phyloP scores from a whole-genome alignment of 2,888 invertebrate species.

The Drosophila formosana region DNA sequence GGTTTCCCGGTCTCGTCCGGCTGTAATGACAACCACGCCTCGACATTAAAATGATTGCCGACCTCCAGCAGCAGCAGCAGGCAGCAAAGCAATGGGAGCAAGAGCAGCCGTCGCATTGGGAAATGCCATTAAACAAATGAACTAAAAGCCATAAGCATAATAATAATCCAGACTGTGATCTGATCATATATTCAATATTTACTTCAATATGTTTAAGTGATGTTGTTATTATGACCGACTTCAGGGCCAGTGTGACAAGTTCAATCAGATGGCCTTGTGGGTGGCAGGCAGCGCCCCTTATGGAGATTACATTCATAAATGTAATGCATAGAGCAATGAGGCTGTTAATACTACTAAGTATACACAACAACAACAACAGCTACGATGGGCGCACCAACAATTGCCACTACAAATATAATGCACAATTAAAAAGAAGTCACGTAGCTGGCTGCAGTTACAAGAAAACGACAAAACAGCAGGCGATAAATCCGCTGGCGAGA shows the following conservation, averaged over 20 bases:
- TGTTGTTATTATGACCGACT: slow-evolving; percentile 49
- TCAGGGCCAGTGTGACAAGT: slow-evolving; percentile 69
- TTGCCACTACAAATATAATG: slow-evolving; percentile 17
- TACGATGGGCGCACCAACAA: not conserved
- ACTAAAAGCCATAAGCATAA: slow-evolving; percentile 73
- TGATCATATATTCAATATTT: slow-evolving; percentile 35
- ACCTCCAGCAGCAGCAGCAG: slow-evolving; percentile 7
- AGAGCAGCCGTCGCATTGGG: slow-evolving; percentile 14
- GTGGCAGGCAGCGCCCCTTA: slow-evolving; percentile 50
- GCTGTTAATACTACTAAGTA: slow-evolving; percentile 18
- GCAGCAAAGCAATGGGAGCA: not conserved
- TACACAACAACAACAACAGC: slow-evolving; percentile 2
- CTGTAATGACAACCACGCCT: slow-evolving; percentile 40
- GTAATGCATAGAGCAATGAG: not conserved
- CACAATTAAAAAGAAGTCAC: slow-evolving; percentile 67
- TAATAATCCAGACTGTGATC: slow-evolving; percentile 54
- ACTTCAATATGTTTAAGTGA: slow-evolving; percentile 8
- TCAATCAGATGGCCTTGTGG: slow-evolving; percentile 67
- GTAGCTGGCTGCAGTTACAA: slow-evolving; percentile 38
- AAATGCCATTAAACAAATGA: slow-evolving; percentile 73
- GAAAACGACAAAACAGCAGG: slow-evolving; percentile 30
- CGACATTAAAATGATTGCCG: slow-evolving; percentile 59
- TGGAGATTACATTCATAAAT: slow-evolving; percentile 65
- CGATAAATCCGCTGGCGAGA: slow-evolving; percentile 35
- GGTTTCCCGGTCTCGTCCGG: slow-evolving; percentile 2